A percentile compares a stretch with the other conserved stretches of the same genome.
Conservation (phyloP, 2,113 vertebrate species). For the Ovis canadensis region DNA sequence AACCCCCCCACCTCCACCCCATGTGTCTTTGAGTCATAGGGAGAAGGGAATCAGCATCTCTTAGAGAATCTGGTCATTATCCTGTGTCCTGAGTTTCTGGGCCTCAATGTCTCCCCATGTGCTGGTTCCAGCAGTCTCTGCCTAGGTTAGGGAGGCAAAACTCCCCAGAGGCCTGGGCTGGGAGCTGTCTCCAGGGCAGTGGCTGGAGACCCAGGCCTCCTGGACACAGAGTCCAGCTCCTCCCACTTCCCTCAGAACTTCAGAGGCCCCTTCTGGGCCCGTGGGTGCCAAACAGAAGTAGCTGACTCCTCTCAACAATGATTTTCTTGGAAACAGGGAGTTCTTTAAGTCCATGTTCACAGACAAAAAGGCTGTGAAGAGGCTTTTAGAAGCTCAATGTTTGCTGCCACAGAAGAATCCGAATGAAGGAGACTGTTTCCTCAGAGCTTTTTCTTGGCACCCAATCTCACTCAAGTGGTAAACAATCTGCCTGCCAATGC, state of each 20-base stretch:
- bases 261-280: background rate
- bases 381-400: background rate
- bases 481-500: background rate
- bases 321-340: background rate
- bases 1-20: background rate
- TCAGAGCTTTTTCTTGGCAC: background rate
- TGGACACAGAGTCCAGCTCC: background rate
- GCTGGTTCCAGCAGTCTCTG: background rate
- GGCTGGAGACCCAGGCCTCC: background rate
- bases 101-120: background rate
- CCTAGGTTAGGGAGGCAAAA: background rate
- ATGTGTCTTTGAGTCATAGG: too few species aligned
- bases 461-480: background rate
- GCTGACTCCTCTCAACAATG: background rate
- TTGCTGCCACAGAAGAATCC: background rate
- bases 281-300: background rate
- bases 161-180: background rate
- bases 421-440: background rate
- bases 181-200: background rate
- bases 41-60: too few species aligned
- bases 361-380: background rate
- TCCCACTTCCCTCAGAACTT: background rate
- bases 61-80: background rate
- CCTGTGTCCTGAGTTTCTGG: background rate
- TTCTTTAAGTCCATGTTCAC: background rate